Conservation (phyloP, 2,113 vertebrate genomes). For the Mormyrus iriodes region DNA sequence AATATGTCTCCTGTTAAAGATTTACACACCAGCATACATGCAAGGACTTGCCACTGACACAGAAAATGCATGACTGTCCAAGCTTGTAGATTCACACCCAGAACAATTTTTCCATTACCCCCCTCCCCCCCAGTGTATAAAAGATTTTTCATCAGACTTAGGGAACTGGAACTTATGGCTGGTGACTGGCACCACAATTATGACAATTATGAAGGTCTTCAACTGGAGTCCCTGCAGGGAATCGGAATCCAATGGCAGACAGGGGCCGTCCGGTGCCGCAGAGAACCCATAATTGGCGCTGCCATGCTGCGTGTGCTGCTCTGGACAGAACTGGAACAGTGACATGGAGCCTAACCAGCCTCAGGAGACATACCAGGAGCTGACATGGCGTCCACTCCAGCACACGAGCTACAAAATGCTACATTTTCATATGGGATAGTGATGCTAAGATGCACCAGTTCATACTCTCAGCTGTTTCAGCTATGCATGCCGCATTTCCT, state of each 20-base stretch:
- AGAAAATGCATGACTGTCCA: background rate
- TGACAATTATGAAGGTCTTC: background rate
- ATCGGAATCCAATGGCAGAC: background rate
- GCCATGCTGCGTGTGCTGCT: background rate
- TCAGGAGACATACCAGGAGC: constrained; percentile 3
- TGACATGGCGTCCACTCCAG: background rate
- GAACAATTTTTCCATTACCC: background rate
- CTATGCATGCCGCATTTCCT: constrained; percentile 21
- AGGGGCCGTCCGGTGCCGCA: constrained; percentile 14
- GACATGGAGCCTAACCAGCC: constrained; percentile 5
- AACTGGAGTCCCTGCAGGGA: constrained; percentile 12
- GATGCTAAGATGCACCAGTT: constrained; percentile 30
- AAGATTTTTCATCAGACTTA: background rate
- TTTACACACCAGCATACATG: background rate
- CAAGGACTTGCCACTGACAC: background rate
- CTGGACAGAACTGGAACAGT: background rate
- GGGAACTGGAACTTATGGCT: background rate
- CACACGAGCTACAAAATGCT: background rate
- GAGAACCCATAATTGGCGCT: constrained; percentile 26
- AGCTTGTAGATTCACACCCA: background rate
- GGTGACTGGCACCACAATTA: background rate
- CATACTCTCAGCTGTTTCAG: constrained; percentile 49
- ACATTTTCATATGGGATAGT: constrained; percentile 24
- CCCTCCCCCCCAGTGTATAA: background rate
- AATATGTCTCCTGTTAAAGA: background rate